These are phyloP conservation scores for Pyrrhia umbra DNA, from an alignment of 2,888 invertebrate species.

Conservation along the genomic window DNA sequence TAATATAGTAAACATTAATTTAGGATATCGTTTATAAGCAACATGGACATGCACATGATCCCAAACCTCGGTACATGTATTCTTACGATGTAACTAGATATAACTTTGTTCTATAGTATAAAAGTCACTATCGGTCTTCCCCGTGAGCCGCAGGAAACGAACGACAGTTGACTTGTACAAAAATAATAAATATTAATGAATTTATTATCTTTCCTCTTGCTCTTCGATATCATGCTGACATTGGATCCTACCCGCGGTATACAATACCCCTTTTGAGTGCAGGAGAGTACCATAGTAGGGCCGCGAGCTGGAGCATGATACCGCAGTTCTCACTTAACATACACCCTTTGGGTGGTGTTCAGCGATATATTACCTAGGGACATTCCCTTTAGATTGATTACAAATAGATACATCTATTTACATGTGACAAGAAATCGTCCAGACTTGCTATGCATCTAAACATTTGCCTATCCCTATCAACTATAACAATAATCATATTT, in stretches of 20 bases:
- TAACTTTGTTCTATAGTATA: constrained; percentile 62
- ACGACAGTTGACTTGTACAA: constrained; percentile 71
- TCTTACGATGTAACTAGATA: constrained; percentile 51
- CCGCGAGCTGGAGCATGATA: constrained; percentile 47
- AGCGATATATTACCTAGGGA: constrained; percentile 38
- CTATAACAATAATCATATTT: constrained; percentile 72
- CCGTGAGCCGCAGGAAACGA: constrained; percentile 77
- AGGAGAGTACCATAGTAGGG: constrained; percentile 14
- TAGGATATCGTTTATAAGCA: constrained; percentile 46
- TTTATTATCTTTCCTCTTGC: constrained; percentile 61
- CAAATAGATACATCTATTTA: constrained; percentile 70
- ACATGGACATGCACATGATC: constrained; percentile 55
- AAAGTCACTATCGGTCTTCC: constrained; percentile 66
- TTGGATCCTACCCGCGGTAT: constrained; percentile 23
- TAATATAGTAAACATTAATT: constrained; percentile 39
- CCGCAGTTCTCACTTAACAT: constrained; percentile 38
- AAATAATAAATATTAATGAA: constrained; percentile 72
- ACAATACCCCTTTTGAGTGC: not conserved
- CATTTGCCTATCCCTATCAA: constrained; percentile 68
- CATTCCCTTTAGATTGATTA: constrained; percentile 50
- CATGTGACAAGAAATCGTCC: constrained; percentile 55
- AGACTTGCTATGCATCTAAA: constrained; percentile 62
- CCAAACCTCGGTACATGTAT: constrained; percentile 62
- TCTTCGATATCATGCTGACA: constrained; percentile 67
- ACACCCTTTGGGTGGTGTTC: constrained; percentile 45